A percentile compares a stretch with the other conserved stretches of the same genome.
Evolutionary conservation across 1,140 invertebrate species (phyloP).

Genomic region (Heliconius eleuchia): DNA sequence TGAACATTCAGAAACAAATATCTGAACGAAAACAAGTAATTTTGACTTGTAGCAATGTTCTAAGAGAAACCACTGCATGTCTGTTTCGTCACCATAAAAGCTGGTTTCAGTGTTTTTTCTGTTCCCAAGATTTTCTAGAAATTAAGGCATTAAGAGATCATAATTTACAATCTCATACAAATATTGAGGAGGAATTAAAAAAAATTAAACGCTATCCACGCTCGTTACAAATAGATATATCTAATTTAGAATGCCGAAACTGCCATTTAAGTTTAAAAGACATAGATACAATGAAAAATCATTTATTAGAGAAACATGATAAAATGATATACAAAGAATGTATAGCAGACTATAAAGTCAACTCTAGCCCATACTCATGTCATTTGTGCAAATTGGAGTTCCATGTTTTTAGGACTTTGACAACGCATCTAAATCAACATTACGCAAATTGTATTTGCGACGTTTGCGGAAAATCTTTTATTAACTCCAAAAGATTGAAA

Average conservation of each 20-base stretch:
- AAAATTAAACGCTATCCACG: constrained; percentile 67
- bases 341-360: constrained; percentile 70
- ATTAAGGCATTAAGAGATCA: constrained; percentile 56
- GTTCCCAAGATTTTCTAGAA: constrained; percentile 65
- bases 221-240: constrained; percentile 72
- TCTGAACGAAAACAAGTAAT: constrained; percentile 63
- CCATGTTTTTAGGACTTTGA: constrained; percentile 68
- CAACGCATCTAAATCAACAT: constrained; percentile 69
- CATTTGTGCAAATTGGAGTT: constrained; percentile 65
- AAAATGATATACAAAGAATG: constrained; percentile 66
- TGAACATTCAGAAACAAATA: constrained; percentile 45
- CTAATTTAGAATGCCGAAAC: constrained; percentile 62
- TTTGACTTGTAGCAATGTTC: constrained; percentile 56
- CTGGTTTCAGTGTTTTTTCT: constrained; percentile 75
- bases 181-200: constrained; percentile 62
- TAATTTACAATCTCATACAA: constrained; percentile 43
- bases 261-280: constrained; percentile 61
- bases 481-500: constrained; percentile 67
- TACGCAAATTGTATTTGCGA: constrained; percentile 74
- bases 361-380: constrained; percentile 59
- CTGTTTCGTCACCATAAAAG: constrained; percentile 72
- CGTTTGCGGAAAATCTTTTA: constrained; percentile 68
- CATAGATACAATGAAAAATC: constrained; percentile 54
- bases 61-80: constrained; percentile 64
- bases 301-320: constrained; percentile 58